Evolutionary conservation across 2,113 vertebrate genomes (phyloP).

Genomic region (Halcyon malimbica): DNA sequence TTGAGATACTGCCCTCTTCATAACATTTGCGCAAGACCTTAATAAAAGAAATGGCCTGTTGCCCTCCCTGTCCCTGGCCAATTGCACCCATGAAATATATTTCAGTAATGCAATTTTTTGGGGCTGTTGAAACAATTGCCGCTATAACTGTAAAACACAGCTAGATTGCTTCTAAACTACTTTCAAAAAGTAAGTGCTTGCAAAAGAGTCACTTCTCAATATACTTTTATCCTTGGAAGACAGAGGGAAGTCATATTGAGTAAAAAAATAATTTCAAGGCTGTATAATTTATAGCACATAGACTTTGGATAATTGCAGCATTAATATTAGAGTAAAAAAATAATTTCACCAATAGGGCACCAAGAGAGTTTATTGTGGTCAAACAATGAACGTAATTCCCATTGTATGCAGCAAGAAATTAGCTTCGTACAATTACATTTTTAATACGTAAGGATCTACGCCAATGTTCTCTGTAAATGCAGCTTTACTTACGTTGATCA

Average conservation of each 20-base stretch:
- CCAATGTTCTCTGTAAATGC: slow-evolving; percentile 22
- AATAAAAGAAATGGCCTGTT: slow-evolving; percentile 85
- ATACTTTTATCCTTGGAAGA: slow-evolving; percentile 79
- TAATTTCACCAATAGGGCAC: slow-evolving; percentile 27
- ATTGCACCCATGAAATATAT: slow-evolving; percentile 87
- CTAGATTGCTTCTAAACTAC: slow-evolving; percentile 86
- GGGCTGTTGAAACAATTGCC: slow-evolving; percentile 85
- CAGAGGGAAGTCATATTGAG: slow-evolving; percentile 76
- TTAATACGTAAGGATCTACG: slow-evolving; percentile 47
- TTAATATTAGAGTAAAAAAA: slow-evolving; percentile 62
- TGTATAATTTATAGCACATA: slow-evolving; percentile 66
- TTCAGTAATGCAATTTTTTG: slow-evolving; percentile 87
- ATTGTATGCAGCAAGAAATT: slow-evolving; percentile 55
- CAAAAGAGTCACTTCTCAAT: slow-evolving; percentile 79
- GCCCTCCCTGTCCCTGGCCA: slow-evolving; percentile 84
- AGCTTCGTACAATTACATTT: slow-evolving; percentile 50
- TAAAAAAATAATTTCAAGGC: slow-evolving; percentile 73
- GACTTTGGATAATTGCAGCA: slow-evolving; percentile 61
- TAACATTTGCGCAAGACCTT: slow-evolving; percentile 84
- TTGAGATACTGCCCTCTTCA: slow-evolving; percentile 91
- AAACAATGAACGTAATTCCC: slow-evolving; percentile 53
- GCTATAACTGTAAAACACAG: slow-evolving; percentile 84
- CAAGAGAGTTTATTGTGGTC: slow-evolving; percentile 52
- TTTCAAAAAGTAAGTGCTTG: slow-evolving; percentile 83
- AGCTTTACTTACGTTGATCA: slow-evolving; percentile 27